Evolutionary conservation across 2,113 vertebrate species (phyloP).

Genomic region (Aegotheles bennettii): DNA sequence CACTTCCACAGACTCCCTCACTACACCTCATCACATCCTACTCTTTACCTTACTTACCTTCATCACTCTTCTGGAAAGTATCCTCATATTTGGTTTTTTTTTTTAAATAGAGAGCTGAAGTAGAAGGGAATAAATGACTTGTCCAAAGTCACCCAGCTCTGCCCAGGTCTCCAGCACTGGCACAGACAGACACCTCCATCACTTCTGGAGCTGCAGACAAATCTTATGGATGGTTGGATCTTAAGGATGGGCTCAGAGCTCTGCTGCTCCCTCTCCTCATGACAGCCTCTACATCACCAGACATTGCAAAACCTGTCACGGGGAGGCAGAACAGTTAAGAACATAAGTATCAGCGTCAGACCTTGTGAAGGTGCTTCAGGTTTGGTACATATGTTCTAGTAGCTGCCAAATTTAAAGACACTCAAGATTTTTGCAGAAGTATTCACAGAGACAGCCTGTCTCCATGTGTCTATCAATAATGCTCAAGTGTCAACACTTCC

Average conservation of each 20-base stretch:
- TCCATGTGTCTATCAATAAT: neutral
- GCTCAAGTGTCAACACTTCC: conserved; percentile 4
- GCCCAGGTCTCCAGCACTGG: neutral
- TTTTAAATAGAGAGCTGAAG: neutral
- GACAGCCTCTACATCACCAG: neutral
- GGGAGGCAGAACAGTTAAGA: neutral
- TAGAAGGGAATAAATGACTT: neutral
- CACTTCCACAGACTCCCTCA: neutral
- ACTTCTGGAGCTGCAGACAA: neutral
- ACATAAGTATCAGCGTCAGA: neutral
- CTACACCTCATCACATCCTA: neutral
- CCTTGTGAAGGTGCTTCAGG: neutral
- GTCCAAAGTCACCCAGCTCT: neutral
- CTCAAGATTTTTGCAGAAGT: neutral
- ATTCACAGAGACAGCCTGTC: conserved; percentile 28
- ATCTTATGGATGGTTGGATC: neutral
- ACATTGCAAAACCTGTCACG: neutral
- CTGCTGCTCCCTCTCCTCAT: neutral
- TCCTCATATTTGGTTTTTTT: neutral
- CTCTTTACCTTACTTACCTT: neutral
- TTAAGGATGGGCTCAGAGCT: neutral
- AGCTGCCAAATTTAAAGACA: conserved; percentile 1
- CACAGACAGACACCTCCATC: neutral
- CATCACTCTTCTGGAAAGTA: neutral
- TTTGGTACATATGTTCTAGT: neutral